These are phyloP conservation scores for Pteropus alecto DNA, from an alignment of 2,113 vertebrate genomes.

Conservation along the genomic window DNA sequence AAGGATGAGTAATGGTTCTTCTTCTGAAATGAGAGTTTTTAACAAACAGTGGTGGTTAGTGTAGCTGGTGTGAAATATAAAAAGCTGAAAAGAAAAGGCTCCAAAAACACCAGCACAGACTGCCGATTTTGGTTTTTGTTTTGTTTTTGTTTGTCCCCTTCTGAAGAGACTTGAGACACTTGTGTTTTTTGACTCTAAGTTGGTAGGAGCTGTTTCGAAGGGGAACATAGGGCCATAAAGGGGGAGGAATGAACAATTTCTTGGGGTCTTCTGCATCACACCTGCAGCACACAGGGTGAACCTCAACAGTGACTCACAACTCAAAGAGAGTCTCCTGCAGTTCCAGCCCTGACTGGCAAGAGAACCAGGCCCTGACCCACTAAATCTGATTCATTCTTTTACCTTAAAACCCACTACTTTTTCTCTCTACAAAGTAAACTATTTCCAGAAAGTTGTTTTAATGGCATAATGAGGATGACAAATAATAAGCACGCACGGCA, in stretches of 20 bases:
- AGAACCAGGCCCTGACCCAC: background rate
- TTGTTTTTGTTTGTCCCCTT: background rate
- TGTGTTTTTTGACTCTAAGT: background rate
- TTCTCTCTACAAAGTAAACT: background rate
- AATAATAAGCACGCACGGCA: background rate
- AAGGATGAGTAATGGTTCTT: background rate
- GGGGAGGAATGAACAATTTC: background rate
- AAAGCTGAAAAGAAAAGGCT: background rate
- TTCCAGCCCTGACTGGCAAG: background rate
- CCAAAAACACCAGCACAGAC: background rate
- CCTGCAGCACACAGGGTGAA: background rate
- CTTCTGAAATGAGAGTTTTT: background rate
- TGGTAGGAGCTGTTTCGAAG: background rate
- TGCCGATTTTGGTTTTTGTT: background rate
- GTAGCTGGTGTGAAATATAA: background rate
- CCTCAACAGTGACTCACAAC: background rate
- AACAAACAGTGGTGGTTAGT: background rate
- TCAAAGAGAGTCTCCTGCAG: background rate
- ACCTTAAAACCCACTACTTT: background rate
- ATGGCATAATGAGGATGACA: background rate
- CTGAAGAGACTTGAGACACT: background rate
- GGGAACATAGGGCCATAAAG: fast-evolving
- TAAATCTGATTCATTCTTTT: background rate
- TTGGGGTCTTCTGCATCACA: background rate
- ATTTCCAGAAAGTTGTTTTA: background rate